Evolutionary conservation across 2,888 invertebrate genomes (phyloP), one percentile per base, ranked within the genome.

Genomic region (Brenthis ino): DNA sequence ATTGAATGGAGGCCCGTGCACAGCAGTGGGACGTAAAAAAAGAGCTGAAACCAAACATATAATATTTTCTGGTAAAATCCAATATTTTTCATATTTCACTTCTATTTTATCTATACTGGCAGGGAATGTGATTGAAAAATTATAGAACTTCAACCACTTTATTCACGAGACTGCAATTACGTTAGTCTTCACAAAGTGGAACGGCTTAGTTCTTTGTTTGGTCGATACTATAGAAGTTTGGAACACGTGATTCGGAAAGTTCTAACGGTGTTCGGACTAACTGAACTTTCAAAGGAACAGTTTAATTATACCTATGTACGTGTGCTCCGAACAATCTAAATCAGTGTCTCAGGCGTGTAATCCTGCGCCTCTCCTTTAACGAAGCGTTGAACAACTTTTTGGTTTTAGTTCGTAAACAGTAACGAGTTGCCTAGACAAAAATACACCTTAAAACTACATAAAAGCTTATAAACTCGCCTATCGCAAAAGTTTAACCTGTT

Each of bases 361-460:
- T 86, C 85, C 85, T 81, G 76, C 78, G 85, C 81, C 82, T 85
- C 82, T 85, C 85, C 84, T 85, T 86, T 85, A 88, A 88, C 87
- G 86, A 88, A 87, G 85, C 86, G 83, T 80, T 79, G 82, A 80
- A 79, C 79, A 85, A 87, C 82, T 88, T 88, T 88, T 88, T 87
- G 82, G 82, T 84, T 82, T 82, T 81, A 81, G 77, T 81, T 79
- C 80, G 84, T 84, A 87, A 88, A 87, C 86, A 86, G 84, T 75
- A 74, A 73, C 75, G 72, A 72, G 14, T 37, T 28, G 33, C 68
- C 13, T 70, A 72, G 55, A 54, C 75, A 24, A 80, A 83, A 82
- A 68, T 76, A 64, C 64, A 77, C 83, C 76, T 72, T 83, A 80
- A 58, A 63, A 2, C 51, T 5, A 20, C n/a, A 5, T 2, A 14